Percentiles rank a stretch among this genome's conserved stretches.
phyloP scores from a whole-genome alignment of 2,888 invertebrate species.

The Drosophila fulvimacula region DNA sequence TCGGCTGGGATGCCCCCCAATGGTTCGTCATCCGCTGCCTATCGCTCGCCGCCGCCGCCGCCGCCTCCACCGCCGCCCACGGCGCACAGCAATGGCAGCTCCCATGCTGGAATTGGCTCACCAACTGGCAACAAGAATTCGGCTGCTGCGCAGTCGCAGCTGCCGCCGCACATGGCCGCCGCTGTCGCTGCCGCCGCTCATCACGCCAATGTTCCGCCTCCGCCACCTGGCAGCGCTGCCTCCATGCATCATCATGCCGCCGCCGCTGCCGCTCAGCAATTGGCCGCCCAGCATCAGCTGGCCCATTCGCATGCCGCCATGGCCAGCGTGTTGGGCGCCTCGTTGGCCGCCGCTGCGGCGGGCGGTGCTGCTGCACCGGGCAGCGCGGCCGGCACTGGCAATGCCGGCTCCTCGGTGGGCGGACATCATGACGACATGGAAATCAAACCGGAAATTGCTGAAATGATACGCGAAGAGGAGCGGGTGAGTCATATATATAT shows the following conservation, averaged over 20 bases:
- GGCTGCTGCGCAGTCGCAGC: constrained; percentile 47
- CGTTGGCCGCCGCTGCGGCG: constrained; percentile 78
- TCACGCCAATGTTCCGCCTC: constrained; percentile 58
- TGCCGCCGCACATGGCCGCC: constrained; percentile 71
- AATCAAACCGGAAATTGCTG: constrained; percentile 96
- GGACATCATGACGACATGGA: constrained; percentile 92
- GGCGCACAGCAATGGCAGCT: constrained; percentile 63
- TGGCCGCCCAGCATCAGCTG: constrained; percentile 81
- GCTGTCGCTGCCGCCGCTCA: constrained; percentile 76
- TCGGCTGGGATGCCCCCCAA: background rate
- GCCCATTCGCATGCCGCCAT: constrained; percentile 83
- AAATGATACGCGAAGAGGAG: constrained; percentile 98
- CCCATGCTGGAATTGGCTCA: constrained; percentile 53
- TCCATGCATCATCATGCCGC: constrained; percentile 76
- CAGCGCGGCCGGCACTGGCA: constrained; percentile 52
- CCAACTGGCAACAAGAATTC: constrained; percentile 46
- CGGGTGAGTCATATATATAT: too few species aligned
- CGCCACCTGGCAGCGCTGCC: constrained; percentile 56
- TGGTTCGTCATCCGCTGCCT: constrained; percentile 16
- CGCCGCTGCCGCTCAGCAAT: constrained; percentile 80
- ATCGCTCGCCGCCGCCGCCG: constrained; percentile 64
- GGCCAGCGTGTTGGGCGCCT: constrained; percentile 81
- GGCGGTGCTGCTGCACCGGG: constrained; percentile 82
- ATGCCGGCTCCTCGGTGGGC: constrained; percentile 51
- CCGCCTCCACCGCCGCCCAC: constrained; percentile 42